Conservation (phyloP, 2,888 invertebrate species). For the Chymomyza procnemis region DNA sequence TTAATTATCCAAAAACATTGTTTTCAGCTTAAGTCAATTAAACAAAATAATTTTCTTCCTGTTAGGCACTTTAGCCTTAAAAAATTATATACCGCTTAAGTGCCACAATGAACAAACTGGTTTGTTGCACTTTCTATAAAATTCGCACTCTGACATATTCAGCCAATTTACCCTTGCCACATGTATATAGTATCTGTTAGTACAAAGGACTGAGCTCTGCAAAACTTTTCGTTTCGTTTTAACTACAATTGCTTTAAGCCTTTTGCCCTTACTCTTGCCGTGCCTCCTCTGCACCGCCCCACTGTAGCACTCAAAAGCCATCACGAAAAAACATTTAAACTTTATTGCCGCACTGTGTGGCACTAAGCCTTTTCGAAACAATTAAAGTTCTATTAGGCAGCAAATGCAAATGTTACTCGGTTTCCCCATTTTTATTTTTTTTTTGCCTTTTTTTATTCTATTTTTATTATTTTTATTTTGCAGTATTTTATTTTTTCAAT, state of each 20-base stretch:
- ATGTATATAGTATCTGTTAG: background rate
- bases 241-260: constrained; percentile 19
- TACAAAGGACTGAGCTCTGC: background rate
- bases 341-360: constrained; percentile 8
- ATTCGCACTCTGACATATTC: background rate
- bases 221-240: constrained; percentile 31
- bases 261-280: background rate
- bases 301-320: background rate
- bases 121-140: background rate
- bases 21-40: no score
- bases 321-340: constrained; percentile 1
- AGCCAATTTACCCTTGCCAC: constrained; percentile 1
- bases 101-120: background rate
- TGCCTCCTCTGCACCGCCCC: no score
- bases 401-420: constrained; percentile 57
- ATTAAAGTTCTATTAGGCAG: constrained; percentile 71
- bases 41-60: no score
- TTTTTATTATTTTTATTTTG: background rate
- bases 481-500: background rate
- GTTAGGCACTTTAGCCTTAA: no score
- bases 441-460: background rate
- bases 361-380: constrained; percentile 49
- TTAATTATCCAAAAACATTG: no score
- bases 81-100: no score
- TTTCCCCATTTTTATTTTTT: constrained; percentile 6